phyloP scores from a whole-genome alignment of 2,113 vertebrate species.

The Epinephelus cyanopodus region DNA sequence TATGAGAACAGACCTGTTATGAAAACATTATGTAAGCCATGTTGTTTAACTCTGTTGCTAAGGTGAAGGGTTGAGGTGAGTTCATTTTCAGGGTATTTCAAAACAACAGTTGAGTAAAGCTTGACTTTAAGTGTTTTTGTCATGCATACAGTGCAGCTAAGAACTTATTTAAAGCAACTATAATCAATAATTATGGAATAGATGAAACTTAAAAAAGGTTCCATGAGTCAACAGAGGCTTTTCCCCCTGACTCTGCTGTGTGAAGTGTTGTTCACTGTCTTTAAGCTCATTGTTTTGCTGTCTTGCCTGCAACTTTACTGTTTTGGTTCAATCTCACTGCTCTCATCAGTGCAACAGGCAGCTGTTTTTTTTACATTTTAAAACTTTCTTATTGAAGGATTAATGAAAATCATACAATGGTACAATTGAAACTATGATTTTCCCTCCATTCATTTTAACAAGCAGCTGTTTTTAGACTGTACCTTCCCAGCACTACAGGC shows the following conservation, averaged over 20 bases:
- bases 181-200: background rate
- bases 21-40: constrained; percentile 51
- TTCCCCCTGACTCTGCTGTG: background rate
- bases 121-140: background rate
- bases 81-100: background rate
- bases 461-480: background rate
- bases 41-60: background rate
- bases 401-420: too few species aligned
- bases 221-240: background rate
- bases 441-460: too few species aligned
- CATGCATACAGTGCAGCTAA: background rate
- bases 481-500: background rate
- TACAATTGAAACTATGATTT: too few species aligned
- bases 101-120: background rate
- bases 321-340: background rate
- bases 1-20: constrained; percentile 28
- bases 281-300: background rate
- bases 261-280: background rate
- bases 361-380: background rate
- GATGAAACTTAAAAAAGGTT: too few species aligned
- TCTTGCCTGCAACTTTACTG: background rate
- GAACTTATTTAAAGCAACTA: background rate
- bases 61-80: constrained; percentile 13
- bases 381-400: too few species aligned
- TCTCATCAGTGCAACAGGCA: background rate